A percentile compares a stretch with the other conserved stretches of the same genome.
Conservation (phyloP, 1,140 invertebrate species). For the Habropoda laboriosa region DNA sequence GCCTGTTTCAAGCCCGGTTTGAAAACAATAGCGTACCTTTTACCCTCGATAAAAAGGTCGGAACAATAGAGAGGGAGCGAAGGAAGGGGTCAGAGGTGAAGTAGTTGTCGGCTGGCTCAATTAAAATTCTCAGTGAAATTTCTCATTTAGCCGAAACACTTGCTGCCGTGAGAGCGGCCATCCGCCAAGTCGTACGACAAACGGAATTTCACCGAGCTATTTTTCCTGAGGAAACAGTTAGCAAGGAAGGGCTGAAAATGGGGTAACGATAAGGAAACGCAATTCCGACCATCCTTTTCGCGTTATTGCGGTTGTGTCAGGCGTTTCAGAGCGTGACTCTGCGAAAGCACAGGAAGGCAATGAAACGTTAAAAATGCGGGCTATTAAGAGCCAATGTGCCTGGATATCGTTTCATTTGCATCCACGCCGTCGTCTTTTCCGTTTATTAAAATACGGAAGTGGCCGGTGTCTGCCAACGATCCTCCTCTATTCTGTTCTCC, state of each 20-base stretch:
- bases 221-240: slow-evolving; percentile 49
- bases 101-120: slow-evolving; percentile 66
- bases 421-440: slow-evolving; percentile 16
- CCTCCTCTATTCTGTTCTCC: neutral
- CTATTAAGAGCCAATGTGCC: slow-evolving; percentile 37
- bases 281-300: slow-evolving; percentile 52
- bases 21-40: neutral
- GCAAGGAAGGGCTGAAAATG: slow-evolving; percentile 24
- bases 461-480: slow-evolving; percentile 18
- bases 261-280: slow-evolving; percentile 57
- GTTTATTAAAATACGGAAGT: slow-evolving; percentile 20
- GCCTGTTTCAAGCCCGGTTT: neutral
- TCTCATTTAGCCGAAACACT: slow-evolving; percentile 64
- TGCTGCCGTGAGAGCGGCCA: slow-evolving; percentile 7
- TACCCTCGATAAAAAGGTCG: neutral
- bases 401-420: slow-evolving; percentile 37
- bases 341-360: slow-evolving; percentile 16
- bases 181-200: slow-evolving; percentile 33
- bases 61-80: neutral
- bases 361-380: slow-evolving; percentile 44
- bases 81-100: neutral
- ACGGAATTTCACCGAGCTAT: slow-evolving; percentile 46
- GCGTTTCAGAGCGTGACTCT: slow-evolving; percentile 28
- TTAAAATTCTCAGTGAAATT: slow-evolving; percentile 77
- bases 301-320: slow-evolving; percentile 51